These are phyloP conservation scores for Mus minutoides DNA, from an alignment of 2,797 vertebrate species.

Conservation along the genomic window DNA sequence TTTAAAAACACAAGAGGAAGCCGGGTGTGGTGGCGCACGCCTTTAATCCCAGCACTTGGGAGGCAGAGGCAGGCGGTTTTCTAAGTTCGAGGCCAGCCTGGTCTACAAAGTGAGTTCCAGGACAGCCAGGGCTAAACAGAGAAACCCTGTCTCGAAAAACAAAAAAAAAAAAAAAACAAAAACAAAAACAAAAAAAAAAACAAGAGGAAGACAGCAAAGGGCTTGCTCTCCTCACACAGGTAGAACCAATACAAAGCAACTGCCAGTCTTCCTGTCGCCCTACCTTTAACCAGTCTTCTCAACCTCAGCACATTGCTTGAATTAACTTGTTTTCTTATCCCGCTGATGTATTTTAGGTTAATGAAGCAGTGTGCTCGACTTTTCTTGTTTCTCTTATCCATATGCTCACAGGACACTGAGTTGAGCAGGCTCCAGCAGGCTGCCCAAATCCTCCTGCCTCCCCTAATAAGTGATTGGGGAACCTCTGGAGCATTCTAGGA, in stretches of 20 bases:
- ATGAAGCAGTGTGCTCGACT: not conserved
- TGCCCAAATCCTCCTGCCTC: not conserved
- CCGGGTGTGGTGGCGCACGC: too few species aligned
- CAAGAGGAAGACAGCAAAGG: not conserved
- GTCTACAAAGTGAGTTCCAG: too few species aligned
- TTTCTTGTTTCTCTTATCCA: not conserved
- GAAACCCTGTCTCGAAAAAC: too few species aligned
- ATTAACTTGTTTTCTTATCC: not conserved
- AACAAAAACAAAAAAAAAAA: too few species aligned
- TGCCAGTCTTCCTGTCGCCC: not conserved
- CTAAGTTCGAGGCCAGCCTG: too few species aligned
- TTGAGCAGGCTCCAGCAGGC: not conserved
- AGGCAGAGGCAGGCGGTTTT: too few species aligned
- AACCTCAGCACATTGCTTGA: not conserved
- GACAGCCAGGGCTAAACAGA: too few species aligned
- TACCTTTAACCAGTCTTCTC: not conserved
- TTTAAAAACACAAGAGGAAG: too few species aligned
- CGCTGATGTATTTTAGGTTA: not conserved
- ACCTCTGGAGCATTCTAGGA: constrained; percentile 45
- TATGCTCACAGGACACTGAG: not conserved
- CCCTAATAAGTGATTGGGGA: constrained; percentile 50
- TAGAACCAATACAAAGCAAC: not conserved
- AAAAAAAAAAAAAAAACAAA: too few species aligned
- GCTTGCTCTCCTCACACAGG: not conserved
- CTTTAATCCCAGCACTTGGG: too few species aligned